Percentiles rank a stretch among this genome's conserved stretches.
Conservation (phyloP, 2,113 vertebrate genomes). For the Laterallus jamaicensis region DNA sequence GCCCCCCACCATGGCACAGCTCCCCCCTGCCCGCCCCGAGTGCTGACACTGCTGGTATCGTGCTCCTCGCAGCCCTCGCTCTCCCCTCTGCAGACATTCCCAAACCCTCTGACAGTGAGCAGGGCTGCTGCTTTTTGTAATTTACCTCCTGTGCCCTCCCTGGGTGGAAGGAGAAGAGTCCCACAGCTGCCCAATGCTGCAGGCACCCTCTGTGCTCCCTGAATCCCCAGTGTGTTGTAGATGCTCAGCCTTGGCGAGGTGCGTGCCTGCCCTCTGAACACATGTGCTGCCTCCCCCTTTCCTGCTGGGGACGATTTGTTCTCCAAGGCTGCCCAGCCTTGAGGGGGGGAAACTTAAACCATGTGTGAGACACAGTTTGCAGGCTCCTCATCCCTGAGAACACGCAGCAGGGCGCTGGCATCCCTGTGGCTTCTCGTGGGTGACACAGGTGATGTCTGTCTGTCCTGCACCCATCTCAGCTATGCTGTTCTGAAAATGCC, state of each 20-base stretch:
- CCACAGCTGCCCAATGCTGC: background rate
- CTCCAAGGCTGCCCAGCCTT: background rate
- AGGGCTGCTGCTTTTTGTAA: background rate
- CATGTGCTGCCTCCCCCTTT: background rate
- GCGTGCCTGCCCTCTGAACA: background rate
- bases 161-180: background rate
- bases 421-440: background rate
- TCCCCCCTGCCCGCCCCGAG: background rate
- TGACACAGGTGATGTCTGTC: accelerated
- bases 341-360: background rate
- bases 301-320: background rate
- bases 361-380: background rate
- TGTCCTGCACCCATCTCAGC: background rate
- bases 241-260: background rate
- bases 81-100: background rate
- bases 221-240: background rate
- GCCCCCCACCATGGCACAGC: background rate
- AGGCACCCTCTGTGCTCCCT: background rate
- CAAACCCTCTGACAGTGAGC: background rate
- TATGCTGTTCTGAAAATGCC: background rate
- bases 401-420: background rate
- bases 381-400: background rate
- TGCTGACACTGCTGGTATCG: accelerated
- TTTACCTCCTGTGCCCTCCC: background rate
- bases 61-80: background rate